Evolutionary conservation across 1,140 invertebrate species (phyloP).

Genomic region (Saccostrea cuccullata): DNA sequence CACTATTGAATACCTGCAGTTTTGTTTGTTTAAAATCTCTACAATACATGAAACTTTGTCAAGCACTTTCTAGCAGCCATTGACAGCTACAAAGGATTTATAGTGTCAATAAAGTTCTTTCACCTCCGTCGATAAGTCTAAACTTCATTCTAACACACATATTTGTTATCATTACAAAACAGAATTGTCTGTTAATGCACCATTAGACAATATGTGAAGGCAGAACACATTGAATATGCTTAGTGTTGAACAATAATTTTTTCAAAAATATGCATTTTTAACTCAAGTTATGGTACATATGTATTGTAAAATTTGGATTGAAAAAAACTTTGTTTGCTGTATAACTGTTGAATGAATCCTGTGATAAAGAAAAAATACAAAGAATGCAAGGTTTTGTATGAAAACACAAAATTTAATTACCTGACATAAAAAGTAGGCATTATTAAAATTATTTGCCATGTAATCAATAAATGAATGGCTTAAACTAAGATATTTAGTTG

Average conservation of each 20-base stretch:
- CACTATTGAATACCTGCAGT: not conserved
- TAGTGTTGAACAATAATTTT: not conserved
- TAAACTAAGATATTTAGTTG: no score
- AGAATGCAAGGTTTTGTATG: no score
- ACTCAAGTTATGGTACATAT: not conserved
- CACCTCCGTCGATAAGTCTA: not conserved
- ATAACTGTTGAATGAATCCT: no score
- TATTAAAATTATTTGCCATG: no score
- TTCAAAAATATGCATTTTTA: no score
- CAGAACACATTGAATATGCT: slow-evolving; percentile 22
- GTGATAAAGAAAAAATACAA: no score
- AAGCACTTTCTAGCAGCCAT: slow-evolving; percentile 7
- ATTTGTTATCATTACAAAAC: slow-evolving; percentile 18
- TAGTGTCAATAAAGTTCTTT: not conserved
- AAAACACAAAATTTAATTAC: no score
- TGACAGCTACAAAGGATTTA: slow-evolving; percentile 6
- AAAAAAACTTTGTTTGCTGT: not conserved
- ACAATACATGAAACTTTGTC: slow-evolving; percentile 14
- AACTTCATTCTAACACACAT: not conserved
- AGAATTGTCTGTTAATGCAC: slow-evolving; percentile 7
- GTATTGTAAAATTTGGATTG: not conserved
- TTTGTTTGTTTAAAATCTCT: slow-evolving; percentile 20
- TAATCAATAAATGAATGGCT: no score
- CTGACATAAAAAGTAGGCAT: no score
- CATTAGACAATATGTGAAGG: slow-evolving; percentile 6